A percentile compares a stretch with the other conserved stretches of the same genome.
Evolutionary conservation across 1,140 invertebrate species (phyloP).

Genomic region (Cyphomyrmex costatus): DNA sequence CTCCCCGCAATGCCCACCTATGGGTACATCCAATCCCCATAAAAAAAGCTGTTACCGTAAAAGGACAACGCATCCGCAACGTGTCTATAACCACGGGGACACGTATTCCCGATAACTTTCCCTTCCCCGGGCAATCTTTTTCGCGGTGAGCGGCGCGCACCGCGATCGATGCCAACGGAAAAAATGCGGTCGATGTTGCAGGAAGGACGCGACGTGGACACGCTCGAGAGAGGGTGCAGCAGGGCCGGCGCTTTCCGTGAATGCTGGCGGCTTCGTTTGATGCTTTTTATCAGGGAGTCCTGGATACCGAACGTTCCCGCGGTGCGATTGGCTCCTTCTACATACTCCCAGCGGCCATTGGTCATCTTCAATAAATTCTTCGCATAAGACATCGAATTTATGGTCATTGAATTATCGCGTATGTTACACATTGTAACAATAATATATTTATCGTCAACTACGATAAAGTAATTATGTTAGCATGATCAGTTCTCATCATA

Average conservation of each 20-base stretch:
- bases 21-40: neutral
- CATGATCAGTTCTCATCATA: neutral
- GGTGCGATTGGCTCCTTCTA: slow-evolving; percentile 76
- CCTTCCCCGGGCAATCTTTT: slow-evolving; percentile 65
- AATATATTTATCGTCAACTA: neutral
- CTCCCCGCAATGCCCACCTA: slow-evolving; percentile 37
- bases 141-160: slow-evolving; percentile 60
- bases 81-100: slow-evolving; percentile 46
- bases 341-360: slow-evolving; percentile 67
- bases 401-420: neutral
- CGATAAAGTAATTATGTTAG: neutral
- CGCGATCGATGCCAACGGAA: slow-evolving; percentile 70
- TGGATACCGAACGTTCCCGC: slow-evolving; percentile 77
- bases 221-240: slow-evolving; percentile 74
- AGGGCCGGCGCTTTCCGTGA: slow-evolving; percentile 77
- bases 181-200: slow-evolving; percentile 78
- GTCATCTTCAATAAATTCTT: slow-evolving; percentile 60
- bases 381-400: neutral
- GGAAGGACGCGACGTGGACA: slow-evolving; percentile 74
- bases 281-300: slow-evolving; percentile 78
- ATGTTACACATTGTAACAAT: neutral
- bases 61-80: slow-evolving; percentile 52
- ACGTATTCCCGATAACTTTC: slow-evolving; percentile 63
- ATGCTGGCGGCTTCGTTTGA: slow-evolving; percentile 81
- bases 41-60: slow-evolving; percentile 26